phyloP scores from a whole-genome alignment of 2,888 invertebrate genomes.

The Neelides folsomi region DNA sequence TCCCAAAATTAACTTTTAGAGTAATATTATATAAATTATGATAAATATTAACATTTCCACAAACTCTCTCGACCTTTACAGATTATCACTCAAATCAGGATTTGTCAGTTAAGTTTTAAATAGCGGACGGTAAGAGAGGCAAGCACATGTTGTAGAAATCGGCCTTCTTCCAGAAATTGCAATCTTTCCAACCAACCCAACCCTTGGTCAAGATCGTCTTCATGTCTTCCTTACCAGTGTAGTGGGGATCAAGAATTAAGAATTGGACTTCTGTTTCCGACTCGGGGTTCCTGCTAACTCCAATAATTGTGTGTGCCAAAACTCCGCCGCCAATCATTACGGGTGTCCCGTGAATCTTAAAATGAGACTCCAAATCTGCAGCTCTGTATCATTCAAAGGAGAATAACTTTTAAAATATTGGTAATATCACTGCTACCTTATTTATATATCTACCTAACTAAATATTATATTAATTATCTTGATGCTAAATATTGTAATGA shows the following conservation, averaged over 20 bases:
- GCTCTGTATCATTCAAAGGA: conserved; percentile 11
- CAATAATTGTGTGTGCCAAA: conserved; percentile 92
- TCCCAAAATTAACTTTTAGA: too few species aligned
- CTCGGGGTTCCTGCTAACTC: conserved; percentile 59
- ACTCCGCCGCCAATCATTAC: conserved; percentile 99
- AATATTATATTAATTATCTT: too few species aligned
- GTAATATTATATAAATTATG: too few species aligned
- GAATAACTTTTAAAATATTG: conserved; percentile 2
- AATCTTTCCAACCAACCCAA: conserved; percentile 95
- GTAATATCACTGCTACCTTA: too few species aligned
- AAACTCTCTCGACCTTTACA: too few species aligned
- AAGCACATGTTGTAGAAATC: conserved; percentile 95
- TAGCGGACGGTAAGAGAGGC: conserved; percentile 53
- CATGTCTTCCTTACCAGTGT: conserved; percentile 76
- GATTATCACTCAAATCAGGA: neutral
- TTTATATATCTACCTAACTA: too few species aligned
- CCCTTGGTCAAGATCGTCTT: conserved; percentile 62
- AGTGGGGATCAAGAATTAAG: conserved; percentile 97
- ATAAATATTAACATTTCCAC: too few species aligned
- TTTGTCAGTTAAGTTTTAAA: conserved; percentile 34
- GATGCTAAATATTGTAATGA: too few species aligned
- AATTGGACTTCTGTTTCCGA: conserved; percentile 68
- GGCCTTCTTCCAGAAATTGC: conserved; percentile 87
- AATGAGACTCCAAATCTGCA: conserved; percentile 73
- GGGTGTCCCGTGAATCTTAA: conserved; percentile 82